Evolutionary conservation across 2,888 invertebrate genomes (phyloP), one percentile per base, ranked within the genome.

Genomic region (Lapara coniferarum): DNA sequence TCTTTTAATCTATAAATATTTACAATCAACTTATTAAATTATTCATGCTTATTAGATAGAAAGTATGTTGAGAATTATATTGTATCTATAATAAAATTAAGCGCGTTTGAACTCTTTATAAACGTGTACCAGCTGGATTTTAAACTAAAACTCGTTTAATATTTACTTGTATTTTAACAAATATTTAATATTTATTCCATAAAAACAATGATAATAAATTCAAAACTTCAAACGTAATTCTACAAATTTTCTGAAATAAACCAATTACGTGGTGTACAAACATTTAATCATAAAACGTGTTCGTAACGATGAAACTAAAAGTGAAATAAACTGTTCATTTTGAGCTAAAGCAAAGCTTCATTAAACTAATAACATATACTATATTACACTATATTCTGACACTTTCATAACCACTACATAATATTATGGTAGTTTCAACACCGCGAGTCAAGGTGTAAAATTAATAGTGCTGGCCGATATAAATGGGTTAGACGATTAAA

Each of bases 301-400:
- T 53, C 68, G n/a, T 69, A 69, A 63, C 52, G 13, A 63, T 55
- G 63, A 69, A 69, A 69, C 59, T 59, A 63, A 69, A 69, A 69
- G 68, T 69, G 63, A 69, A 69, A 63, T 69, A 69, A 69, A 69
- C 53, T 59, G 53, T 37, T 46, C 59, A 63, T 63, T 63, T 63
- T 19, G 37, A 63, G 16, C 13, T 46, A 19, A 59, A 69, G 53
- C 58, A 53, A 30, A 69, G 63, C 68, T 74, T 71, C 70, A 81
- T 82, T 79, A 79, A 79, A 78, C 77, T 78, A 79, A 81, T 81
- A 79, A 75, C 72, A 70, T 74, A 77, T 77, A 77, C 78, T 79
- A 78, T 80, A 81, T 83, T 79, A 81, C 76, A 73, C 75, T 77
- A 78, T 77, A 76, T 76, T 79, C 80, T 81, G 79, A 81, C 82